Conservation (phyloP, 37 sponge, comb jelly and placozoan genomes). For the Haliclona indistincta region DNA sequence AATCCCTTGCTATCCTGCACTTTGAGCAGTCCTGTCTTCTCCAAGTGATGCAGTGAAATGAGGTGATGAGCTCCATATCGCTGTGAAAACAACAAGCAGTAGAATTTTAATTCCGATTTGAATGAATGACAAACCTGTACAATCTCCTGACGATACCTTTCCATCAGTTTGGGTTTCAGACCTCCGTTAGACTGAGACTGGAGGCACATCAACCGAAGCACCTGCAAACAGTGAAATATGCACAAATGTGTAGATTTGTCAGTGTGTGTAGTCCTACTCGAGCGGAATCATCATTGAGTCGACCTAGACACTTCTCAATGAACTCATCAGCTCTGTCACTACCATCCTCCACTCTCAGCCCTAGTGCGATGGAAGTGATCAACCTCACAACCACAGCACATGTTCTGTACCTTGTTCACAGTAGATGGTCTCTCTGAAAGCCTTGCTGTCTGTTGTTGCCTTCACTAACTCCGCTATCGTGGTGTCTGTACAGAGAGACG, state of each 20-base stretch:
- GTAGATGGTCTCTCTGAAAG: conserved; percentile 66
- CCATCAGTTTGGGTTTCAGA: conserved; percentile 83
- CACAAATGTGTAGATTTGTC: background rate
- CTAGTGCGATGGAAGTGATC: conserved; percentile 8
- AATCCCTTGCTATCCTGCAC: conserved; percentile 71
- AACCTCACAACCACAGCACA: background rate
- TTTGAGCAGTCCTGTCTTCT: conserved; percentile 83
- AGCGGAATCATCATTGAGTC: no score
- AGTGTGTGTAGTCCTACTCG: no score
- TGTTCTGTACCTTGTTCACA: conserved; percentile 73
- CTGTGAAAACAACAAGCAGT: conserved; percentile 24
- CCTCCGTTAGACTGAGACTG: conserved; percentile 93
- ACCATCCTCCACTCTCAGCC: conserved; percentile 35
- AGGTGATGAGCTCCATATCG: conserved; percentile 89
- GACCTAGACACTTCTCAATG: conserved; percentile 42
- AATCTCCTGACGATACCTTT: conserved; percentile 88
- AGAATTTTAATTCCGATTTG: background rate
- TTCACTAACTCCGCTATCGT: conserved; percentile 88
- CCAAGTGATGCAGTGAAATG: conserved; percentile 70
- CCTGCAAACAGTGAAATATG: conserved; percentile 26
- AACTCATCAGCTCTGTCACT: conserved; percentile 42
- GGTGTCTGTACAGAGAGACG: conserved; percentile 57
- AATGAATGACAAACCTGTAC: conserved; percentile 59
- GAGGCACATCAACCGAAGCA: conserved; percentile 87
- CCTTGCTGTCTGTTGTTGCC: conserved; percentile 50